These are phyloP conservation scores for Spatulosminthurus flaviceps DNA, from an alignment of 2,888 invertebrate species.

Conservation along the genomic window DNA sequence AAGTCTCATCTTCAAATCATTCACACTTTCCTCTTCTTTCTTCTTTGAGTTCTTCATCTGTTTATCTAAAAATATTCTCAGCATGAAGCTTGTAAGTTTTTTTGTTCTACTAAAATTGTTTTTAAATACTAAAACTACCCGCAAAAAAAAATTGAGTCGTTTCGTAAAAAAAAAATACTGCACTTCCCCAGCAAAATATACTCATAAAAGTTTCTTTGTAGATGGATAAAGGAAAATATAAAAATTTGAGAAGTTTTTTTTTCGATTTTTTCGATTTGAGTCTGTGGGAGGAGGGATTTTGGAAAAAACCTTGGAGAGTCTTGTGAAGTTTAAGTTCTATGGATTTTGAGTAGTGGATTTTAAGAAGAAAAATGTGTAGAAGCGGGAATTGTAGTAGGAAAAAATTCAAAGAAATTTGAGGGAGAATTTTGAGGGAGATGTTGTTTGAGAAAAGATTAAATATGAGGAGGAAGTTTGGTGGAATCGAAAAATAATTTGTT, in stretches of 20 bases:
- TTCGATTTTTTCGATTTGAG: not conserved
- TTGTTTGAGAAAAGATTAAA: not conserved
- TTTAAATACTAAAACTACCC: not conserved
- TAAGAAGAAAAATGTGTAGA: not conserved
- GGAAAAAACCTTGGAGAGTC: too few relatives aligned
- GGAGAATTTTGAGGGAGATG: not conserved
- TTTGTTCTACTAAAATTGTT: not conserved
- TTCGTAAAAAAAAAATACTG: too few relatives aligned
- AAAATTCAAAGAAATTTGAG: not conserved
- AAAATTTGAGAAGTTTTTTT: not conserved
- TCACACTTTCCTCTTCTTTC: slow-evolving; percentile 40
- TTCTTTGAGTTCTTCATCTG: slow-evolving; percentile 34
- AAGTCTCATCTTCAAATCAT: slow-evolving; percentile 29
- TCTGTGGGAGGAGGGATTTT: too few relatives aligned
- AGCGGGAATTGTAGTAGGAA: not conserved
- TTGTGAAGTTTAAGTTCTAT: not conserved
- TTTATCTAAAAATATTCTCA: slow-evolving; percentile 16
- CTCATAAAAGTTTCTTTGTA: too few relatives aligned
- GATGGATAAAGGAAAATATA: too few relatives aligned
- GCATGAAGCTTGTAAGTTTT: slow-evolving; percentile 37
- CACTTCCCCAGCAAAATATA: too few relatives aligned
- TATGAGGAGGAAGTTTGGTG: too few relatives aligned
- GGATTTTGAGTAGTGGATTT: too few relatives aligned
- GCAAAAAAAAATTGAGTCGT: too few relatives aligned
- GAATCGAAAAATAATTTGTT: too few relatives aligned